Evolutionary conservation across 2,797 vertebrate genomes (phyloP).

Genomic region (Acanthis flammea): DNA sequence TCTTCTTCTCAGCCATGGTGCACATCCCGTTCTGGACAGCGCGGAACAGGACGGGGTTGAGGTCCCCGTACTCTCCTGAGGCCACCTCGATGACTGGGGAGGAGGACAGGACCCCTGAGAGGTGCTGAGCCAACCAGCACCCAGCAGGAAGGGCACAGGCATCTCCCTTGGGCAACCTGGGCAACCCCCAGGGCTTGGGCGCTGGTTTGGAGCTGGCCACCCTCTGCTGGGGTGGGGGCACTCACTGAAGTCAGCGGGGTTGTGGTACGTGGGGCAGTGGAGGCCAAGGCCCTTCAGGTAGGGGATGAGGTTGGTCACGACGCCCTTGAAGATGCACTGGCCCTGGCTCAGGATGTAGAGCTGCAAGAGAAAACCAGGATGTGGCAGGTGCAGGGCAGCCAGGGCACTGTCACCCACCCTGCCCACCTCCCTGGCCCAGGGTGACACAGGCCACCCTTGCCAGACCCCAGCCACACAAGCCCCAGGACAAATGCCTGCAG

Average conservation of each 20-base stretch:
- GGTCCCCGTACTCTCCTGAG: constrained; percentile 95
- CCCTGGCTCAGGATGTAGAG: constrained; percentile 99
- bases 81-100: constrained; percentile 94
- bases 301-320: constrained; percentile 94
- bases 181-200: neutral
- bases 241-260: constrained; percentile 98
- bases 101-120: neutral
- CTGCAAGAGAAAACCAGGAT: constrained; percentile 63
- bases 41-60: constrained; percentile 93
- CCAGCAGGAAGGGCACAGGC: rapidly evolving
- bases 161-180: neutral
- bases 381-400: neutral
- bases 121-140: neutral
- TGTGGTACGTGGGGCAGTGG: constrained; percentile 98
- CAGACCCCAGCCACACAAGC: neutral
- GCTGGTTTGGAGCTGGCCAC: neutral
- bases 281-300: constrained; percentile 95
- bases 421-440: neutral
- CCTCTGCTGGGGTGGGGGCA: neutral
- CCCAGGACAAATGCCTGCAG: neutral
- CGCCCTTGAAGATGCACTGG: constrained; percentile 97
- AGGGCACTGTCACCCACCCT: neutral
- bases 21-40: constrained; percentile 94
- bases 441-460: neutral
- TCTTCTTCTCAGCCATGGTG: constrained; percentile 88